Evolutionary conservation across 2,888 invertebrate genomes (phyloP).

Genomic region (Tridacna gigas): DNA sequence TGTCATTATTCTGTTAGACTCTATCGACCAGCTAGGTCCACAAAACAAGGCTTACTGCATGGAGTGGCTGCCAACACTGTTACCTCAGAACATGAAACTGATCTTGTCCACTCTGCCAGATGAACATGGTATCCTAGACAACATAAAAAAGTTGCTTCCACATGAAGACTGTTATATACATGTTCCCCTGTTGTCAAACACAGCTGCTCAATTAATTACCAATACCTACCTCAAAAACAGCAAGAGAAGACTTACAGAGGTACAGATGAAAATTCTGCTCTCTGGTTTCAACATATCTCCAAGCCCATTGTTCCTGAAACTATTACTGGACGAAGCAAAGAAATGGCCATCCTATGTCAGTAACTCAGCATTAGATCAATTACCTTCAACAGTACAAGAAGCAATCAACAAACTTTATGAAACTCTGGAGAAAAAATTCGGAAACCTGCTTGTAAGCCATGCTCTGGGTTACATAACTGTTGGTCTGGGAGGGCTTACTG

Average conservation of each 20-base stretch:
- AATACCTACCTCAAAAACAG: slow-evolving; percentile 69
- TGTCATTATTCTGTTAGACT: slow-evolving; percentile 80
- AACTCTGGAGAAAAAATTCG: slow-evolving; percentile 79
- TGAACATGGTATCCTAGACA: slow-evolving; percentile 73
- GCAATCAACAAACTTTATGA: slow-evolving; percentile 78
- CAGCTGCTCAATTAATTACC: slow-evolving; percentile 75
- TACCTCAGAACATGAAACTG: slow-evolving; percentile 78
- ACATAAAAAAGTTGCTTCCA: slow-evolving; percentile 68
- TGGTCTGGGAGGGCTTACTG: slow-evolving; percentile 80
- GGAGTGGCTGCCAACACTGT: slow-evolving; percentile 78
- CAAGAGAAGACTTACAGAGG: slow-evolving; percentile 70
- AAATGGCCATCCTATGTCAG: slow-evolving; percentile 77
- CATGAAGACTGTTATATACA: slow-evolving; percentile 71
- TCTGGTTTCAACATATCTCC: slow-evolving; percentile 69
- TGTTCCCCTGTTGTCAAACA: slow-evolving; percentile 72
- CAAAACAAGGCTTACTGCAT: slow-evolving; percentile 73
- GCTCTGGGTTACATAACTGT: slow-evolving; percentile 80
- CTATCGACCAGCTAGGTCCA: slow-evolving; percentile 79
- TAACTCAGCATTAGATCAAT: slow-evolving; percentile 54
- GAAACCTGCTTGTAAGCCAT: slow-evolving; percentile 69
- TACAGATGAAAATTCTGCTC: slow-evolving; percentile 71
- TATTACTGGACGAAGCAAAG: slow-evolving; percentile 79
- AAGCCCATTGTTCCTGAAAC: slow-evolving; percentile 80
- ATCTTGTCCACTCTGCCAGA: slow-evolving; percentile 78
- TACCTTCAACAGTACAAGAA: slow-evolving; percentile 69